A percentile compares a stretch with the other conserved stretches of the same genome.
Evolutionary conservation across 2,113 vertebrate genomes (phyloP).

Genomic region (Poeciliopsis prolifica): DNA sequence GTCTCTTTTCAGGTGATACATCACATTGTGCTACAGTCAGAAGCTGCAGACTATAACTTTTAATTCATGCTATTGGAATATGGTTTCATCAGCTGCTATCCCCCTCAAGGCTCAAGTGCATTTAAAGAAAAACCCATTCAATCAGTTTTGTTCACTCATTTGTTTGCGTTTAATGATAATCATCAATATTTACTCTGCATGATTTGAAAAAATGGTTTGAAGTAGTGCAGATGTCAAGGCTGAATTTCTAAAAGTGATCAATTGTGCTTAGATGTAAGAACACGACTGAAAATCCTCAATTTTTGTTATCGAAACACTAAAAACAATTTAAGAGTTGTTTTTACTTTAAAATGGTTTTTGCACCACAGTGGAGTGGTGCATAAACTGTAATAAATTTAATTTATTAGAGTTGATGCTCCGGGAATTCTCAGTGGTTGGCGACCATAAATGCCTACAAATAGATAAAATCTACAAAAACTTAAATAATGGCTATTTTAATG

Average conservation of each 20-base stretch:
- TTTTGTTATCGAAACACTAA: neutral
- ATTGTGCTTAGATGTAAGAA: neutral
- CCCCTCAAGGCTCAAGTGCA: conserved; percentile 33
- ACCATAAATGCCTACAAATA: no score
- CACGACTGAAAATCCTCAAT: neutral
- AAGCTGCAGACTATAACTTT: conserved; percentile 48
- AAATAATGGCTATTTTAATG: neutral
- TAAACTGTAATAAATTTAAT: no score
- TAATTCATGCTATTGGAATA: conserved; percentile 44
- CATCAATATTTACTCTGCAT: neutral
- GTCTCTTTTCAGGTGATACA: conserved; percentile 50
- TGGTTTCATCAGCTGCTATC: conserved; percentile 30
- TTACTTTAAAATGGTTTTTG: no score
- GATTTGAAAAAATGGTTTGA: neutral
- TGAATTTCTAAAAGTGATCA: neutral
- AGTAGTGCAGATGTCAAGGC: neutral
- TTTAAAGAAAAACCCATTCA: conserved; percentile 19
- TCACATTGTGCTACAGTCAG: conserved; percentile 48
- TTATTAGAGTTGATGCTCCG: no score
- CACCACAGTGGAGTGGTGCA: no score
- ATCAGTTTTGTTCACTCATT: neutral
- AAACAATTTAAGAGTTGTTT: no score
- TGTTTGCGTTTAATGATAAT: neutral
- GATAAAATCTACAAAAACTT: neutral
- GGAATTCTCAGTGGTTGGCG: no score